These are phyloP conservation scores for Amphiprion clarkii DNA, from an alignment of 2,797 vertebrate genomes.

Conservation along the genomic window DNA sequence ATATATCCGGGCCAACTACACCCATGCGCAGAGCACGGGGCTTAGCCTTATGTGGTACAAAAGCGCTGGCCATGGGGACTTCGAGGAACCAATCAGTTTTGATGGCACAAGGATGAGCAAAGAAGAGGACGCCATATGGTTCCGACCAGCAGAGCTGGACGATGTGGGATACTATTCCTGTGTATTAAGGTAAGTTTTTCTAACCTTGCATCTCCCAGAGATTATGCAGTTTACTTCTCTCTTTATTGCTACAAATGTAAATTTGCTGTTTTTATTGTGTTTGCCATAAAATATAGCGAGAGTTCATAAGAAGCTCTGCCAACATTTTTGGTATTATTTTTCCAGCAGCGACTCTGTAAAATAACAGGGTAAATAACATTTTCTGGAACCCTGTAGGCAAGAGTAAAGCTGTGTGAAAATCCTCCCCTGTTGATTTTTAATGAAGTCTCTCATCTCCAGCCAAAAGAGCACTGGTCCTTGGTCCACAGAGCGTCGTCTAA, in stretches of 20 bases:
- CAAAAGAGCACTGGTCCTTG: constrained; percentile 45
- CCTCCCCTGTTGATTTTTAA: constrained; percentile 57
- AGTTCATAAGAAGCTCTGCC: not conserved
- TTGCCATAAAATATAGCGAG: not conserved
- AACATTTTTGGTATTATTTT: constrained; percentile 23
- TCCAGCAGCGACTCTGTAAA: constrained; percentile 39
- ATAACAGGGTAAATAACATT: constrained; percentile 37
- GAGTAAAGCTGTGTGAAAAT: constrained; percentile 53
- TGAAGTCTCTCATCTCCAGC: constrained; percentile 55
- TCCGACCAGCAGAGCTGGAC: constrained; percentile 94
- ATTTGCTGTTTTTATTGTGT: constrained; percentile 9
- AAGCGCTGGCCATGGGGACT: constrained; percentile 94
- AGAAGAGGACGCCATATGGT: constrained; percentile 99
- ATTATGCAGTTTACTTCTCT: too few species aligned
- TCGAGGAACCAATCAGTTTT: constrained; percentile 98
- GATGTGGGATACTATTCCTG: constrained; percentile 97
- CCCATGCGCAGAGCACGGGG: constrained; percentile 95
- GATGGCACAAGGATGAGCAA: constrained; percentile 97
- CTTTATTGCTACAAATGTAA: not conserved
- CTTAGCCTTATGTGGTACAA: constrained; percentile 99
- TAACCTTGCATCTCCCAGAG: not conserved
- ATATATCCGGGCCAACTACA: constrained; percentile 99
- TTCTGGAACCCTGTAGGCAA: constrained; percentile 37
- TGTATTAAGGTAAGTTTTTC: constrained; percentile 84
- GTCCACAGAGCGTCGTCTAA: constrained; percentile 39